Evolutionary conservation across 2,797 vertebrate species (phyloP), one percentile per base, ranked within the genome.

Genomic region (Muraenolepis orangiensis): DNA sequence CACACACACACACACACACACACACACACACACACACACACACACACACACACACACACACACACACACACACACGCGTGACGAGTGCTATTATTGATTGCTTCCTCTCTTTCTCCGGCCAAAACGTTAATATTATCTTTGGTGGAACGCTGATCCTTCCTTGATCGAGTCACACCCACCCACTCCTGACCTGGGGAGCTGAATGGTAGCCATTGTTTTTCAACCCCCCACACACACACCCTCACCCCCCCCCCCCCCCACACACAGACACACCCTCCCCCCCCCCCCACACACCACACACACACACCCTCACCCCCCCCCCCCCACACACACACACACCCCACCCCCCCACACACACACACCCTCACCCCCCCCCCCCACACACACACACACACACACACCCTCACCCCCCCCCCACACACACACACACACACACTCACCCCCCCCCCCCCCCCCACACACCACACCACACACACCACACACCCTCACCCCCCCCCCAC

Each of bases 91-190:
- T 92, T 91, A 93, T 93, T 92, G 92, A 93, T 91, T 84, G 87
- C 92, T 93, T 94, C 91, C 92, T 92, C 69, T 87, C 89, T 91
- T 92, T 92, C 82, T 86, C 81, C 82, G 82, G 90, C 85, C 87
- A 86, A 87, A 86, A 77, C 16, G 78, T 78, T 89, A n/a, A n/a
- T n/a, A 87, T 89, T 89, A 85, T 85, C 83, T 87, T 91, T 87
- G 87, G 88, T 85, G 82, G 72, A 88, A 84, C 80, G 71, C 80
- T 73, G 85, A 88, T 83, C 85, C 73, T 74, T 79, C 89, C 93
- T 92, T 90, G 91, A 91, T 92, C 89, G n/a, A 87, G 91, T 91
- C 91, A 90, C 92, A 91, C 90, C 91, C 90, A 88, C 87, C 87
- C 87, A 82, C 81, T 88, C 89, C 81, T 92, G 91, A 91, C 89